Evolutionary conservation across 2,797 vertebrate species (phyloP).

Genomic region (Ctenopoma kingsleyae): DNA sequence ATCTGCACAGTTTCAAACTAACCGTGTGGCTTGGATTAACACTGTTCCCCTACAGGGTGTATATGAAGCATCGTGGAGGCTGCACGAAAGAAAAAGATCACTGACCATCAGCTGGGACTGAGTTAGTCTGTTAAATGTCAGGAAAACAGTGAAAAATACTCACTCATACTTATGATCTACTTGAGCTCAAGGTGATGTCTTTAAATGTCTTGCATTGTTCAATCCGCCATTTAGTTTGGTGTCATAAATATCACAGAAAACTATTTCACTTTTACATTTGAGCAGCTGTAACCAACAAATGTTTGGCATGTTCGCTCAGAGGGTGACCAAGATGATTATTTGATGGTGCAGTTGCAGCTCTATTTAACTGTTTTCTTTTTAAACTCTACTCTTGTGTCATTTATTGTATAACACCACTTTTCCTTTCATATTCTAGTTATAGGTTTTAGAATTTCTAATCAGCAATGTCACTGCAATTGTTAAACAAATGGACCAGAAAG

Average conservation of each 20-base stretch:
- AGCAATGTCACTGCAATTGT: neutral
- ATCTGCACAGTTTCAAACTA: slow-evolving; percentile 14
- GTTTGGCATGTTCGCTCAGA: neutral
- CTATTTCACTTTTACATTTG: neutral
- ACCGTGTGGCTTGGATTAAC: slow-evolving; percentile 17
- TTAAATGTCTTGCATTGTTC: neutral
- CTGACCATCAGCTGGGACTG: slow-evolving; percentile 48
- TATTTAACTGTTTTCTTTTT: too few species aligned
- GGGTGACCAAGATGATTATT: too few species aligned
- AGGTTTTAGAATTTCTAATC: too few species aligned
- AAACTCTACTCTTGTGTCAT: too few species aligned
- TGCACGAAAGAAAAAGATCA: slow-evolving; percentile 59
- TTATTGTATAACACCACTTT: too few species aligned
- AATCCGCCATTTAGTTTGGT: too few species aligned
- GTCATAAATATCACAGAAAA: neutral
- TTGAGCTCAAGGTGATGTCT: neutral
- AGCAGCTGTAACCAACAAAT: neutral
- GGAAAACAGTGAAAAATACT: too few species aligned
- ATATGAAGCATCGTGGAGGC: slow-evolving; percentile 38
- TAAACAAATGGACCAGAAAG: neutral
- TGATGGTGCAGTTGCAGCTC: neutral
- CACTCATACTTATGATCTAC: too few species aligned
- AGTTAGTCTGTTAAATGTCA: neutral
- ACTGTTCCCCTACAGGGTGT: slow-evolving; percentile 33
- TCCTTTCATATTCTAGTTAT: too few species aligned